phyloP scores from a whole-genome alignment of 2,113 vertebrate species.

The Neopipo cinnamomea region DNA sequence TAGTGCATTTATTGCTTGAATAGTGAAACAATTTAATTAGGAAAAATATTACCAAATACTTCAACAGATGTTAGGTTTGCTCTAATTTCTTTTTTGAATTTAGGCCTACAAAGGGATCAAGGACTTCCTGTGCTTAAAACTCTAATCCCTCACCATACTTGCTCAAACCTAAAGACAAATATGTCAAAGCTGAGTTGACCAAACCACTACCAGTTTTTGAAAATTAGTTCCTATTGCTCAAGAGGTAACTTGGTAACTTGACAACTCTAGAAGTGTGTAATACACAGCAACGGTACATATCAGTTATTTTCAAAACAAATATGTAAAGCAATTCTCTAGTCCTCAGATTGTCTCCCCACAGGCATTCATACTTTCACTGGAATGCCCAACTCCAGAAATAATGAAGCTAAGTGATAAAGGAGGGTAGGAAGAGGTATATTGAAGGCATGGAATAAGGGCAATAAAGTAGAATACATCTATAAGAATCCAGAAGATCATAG shows the following conservation, averaged over 20 bases:
- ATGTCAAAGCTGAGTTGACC: background rate
- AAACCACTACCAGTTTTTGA: background rate
- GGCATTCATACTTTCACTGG: background rate
- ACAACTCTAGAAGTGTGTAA: background rate
- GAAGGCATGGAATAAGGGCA: background rate
- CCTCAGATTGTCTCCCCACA: background rate
- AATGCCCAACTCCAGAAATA: background rate
- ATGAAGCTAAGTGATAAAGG: background rate
- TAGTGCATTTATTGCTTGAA: conserved; percentile 25
- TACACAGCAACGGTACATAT: background rate
- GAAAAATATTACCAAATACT: background rate
- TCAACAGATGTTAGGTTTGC: background rate
- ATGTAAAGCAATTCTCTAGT: background rate
- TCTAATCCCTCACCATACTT: background rate
- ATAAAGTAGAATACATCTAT: background rate
- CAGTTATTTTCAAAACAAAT: background rate
- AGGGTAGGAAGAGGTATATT: background rate
- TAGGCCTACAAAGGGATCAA: background rate
- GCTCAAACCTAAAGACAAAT: background rate
- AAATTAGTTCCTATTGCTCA: background rate
- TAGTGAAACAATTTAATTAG: background rate
- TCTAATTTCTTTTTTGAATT: background rate
- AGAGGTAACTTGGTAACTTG: background rate
- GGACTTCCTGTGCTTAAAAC: background rate
- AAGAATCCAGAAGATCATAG: background rate